Conservation (phyloP, 2,888 invertebrate species). For the Drosophila neoperkinsi region DNA sequence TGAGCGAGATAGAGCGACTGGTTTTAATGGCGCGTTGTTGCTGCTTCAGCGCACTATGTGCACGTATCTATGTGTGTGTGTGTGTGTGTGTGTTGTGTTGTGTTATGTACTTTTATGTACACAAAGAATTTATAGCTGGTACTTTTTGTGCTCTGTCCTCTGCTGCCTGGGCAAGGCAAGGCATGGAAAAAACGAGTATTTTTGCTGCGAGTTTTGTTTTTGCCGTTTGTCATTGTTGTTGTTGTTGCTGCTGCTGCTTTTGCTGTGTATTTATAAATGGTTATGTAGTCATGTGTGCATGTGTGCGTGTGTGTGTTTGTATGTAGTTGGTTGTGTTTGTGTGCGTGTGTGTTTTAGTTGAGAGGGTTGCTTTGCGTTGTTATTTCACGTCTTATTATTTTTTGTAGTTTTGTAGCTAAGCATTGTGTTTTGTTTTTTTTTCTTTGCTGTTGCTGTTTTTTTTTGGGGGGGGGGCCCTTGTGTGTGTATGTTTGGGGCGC, state of each 20-base stretch:
- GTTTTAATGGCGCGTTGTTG: slow-evolving; percentile 71
- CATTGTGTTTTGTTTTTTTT: slow-evolving; percentile 14
- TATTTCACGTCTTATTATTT: slow-evolving; percentile 50
- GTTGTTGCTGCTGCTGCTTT: slow-evolving; percentile 17
- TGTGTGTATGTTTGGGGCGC: slow-evolving; percentile 65
- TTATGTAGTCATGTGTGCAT: slow-evolving; percentile 70
- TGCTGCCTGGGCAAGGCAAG: slow-evolving; percentile 62
- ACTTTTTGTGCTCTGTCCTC: slow-evolving; percentile 63
- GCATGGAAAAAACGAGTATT: slow-evolving; percentile 79
- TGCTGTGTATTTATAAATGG: slow-evolving; percentile 75
- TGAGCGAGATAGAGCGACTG: slow-evolving; percentile 60
- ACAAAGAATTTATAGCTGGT: slow-evolving; percentile 79
- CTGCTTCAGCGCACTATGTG: slow-evolving; percentile 71
- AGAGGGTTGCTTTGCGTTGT: slow-evolving; percentile 70
- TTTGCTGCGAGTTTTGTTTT: slow-evolving; percentile 63
- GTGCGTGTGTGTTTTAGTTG: slow-evolving; percentile 23
- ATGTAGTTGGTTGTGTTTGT: slow-evolving; percentile 5
- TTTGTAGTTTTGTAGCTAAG: slow-evolving; percentile 69
- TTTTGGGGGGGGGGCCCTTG: slow-evolving; percentile 45
- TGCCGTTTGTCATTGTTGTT: slow-evolving; percentile 61
- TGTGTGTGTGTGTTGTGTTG: slow-evolving; percentile 21
- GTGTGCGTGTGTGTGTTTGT: slow-evolving; percentile 14
- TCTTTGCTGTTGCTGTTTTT: slow-evolving; percentile 34
- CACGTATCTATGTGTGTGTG: not conserved
- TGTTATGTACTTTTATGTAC: slow-evolving; percentile 69